These are phyloP conservation scores for Crenuchus spilurus DNA, from an alignment of 2,797 vertebrate genomes.

Conservation along the genomic window DNA sequence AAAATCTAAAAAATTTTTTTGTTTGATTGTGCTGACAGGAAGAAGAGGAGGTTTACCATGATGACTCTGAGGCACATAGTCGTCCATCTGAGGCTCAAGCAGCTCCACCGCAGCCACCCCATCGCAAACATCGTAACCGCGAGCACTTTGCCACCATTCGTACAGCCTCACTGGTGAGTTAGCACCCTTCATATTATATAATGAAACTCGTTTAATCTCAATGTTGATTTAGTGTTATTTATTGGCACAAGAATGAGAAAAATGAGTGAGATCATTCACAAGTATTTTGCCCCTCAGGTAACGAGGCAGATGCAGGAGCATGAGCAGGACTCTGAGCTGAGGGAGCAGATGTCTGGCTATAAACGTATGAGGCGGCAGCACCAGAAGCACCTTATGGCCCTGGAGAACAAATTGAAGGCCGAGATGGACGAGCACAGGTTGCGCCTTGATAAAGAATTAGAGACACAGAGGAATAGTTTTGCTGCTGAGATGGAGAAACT, in stretches of 20 bases:
- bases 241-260: not conserved
- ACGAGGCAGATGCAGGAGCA: slow-evolving; percentile 98
- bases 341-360: slow-evolving; percentile 98
- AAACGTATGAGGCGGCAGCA: slow-evolving; percentile 98
- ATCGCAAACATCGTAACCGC: slow-evolving; percentile 93
- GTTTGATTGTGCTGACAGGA: slow-evolving; percentile 64
- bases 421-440: slow-evolving; percentile 98
- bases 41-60: slow-evolving; percentile 90
- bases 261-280: too few species aligned
- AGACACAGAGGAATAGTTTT: slow-evolving; percentile 96
- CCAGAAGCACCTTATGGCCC: slow-evolving; percentile 96
- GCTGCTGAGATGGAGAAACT: slow-evolving; percentile 97
- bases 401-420: slow-evolving; percentile 97
- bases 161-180: slow-evolving; percentile 92
- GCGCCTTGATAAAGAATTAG: slow-evolving; percentile 96
- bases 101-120: slow-evolving; percentile 83
- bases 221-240: not conserved
- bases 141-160: slow-evolving; percentile 99
- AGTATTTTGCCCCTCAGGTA: slow-evolving; percentile 76
- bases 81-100: slow-evolving; percentile 86
- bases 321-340: slow-evolving; percentile 96
- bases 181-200: not conserved
- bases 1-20: not conserved
- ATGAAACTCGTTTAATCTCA: not conserved
- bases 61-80: slow-evolving; percentile 83